Percentiles rank a stretch among this genome's conserved stretches.
phyloP scores from a whole-genome alignment of 1,140 invertebrate species.

The Macrotrachela quadricornifera region DNA sequence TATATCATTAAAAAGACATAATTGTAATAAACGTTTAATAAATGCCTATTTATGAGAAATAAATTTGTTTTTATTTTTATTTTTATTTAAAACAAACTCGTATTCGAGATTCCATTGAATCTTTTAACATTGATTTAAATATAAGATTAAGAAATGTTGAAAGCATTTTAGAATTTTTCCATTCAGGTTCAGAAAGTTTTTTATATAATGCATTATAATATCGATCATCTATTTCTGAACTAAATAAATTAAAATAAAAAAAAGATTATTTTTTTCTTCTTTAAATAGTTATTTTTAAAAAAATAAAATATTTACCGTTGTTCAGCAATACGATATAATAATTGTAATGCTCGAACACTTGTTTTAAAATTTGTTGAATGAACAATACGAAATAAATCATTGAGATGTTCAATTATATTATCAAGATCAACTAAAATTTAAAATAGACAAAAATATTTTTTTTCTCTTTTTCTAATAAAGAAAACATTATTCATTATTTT shows the following conservation, averaged over 20 bases:
- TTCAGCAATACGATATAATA: slow-evolving; percentile 59
- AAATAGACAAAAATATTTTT: too few relatives aligned
- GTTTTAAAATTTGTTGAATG: slow-evolving; percentile 55
- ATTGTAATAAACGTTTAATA: slow-evolving; percentile 65
- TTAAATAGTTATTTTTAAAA: slow-evolving; percentile 5
- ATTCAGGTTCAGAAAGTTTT: slow-evolving; percentile 54
- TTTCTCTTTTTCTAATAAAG: too few relatives aligned
- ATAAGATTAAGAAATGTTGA: slow-evolving; percentile 66
- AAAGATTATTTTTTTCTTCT: too few relatives aligned
- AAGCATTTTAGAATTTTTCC: slow-evolving; percentile 48
- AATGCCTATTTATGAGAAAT: slow-evolving; percentile 40
- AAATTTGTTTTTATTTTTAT: not conserved
- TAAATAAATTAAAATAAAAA: slow-evolving; percentile 12
- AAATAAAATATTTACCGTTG: slow-evolving; percentile 26
- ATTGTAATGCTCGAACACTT: slow-evolving; percentile 57
- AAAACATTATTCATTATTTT: too few relatives aligned
- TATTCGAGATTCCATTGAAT: slow-evolving; percentile 45
- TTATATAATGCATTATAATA: slow-evolving; percentile 74
- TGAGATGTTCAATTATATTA: slow-evolving; percentile 11
- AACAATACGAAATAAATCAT: slow-evolving; percentile 67
- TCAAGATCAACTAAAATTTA: too few relatives aligned
- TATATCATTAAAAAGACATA: slow-evolving; percentile 37
- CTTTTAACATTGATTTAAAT: slow-evolving; percentile 57
- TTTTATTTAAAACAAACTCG: slow-evolving; percentile 21
- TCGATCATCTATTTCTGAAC: slow-evolving; percentile 35